Evolutionary conservation across 2,888 invertebrate species (phyloP).

Genomic region (Ametastegia equiseti): DNA sequence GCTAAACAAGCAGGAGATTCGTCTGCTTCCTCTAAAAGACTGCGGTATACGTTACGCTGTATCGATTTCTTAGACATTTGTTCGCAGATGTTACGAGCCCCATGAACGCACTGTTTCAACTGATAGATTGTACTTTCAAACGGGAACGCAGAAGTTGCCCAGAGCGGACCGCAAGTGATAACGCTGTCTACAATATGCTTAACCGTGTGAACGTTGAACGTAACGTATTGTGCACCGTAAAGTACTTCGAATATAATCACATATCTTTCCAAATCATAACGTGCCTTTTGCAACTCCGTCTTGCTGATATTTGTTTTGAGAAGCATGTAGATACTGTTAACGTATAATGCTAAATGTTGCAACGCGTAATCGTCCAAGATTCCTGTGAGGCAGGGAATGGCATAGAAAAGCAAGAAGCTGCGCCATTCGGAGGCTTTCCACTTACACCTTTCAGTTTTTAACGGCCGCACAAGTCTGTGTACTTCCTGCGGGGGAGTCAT

Average conservation of each 20-base stretch:
- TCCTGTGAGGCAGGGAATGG: constrained; percentile 34
- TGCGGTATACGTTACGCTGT: constrained; percentile 2
- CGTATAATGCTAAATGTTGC: constrained; percentile 14
- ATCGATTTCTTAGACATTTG: constrained; percentile 10
- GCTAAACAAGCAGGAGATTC: neutral
- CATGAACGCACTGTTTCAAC: constrained; percentile 26
- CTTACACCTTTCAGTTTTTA: constrained; percentile 25
- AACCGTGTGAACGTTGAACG: constrained; percentile 25
- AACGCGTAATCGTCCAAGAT: constrained; percentile 23
- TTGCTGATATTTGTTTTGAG: constrained; percentile 28
- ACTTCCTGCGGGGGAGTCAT: constrained; percentile 37
- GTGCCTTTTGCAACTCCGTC: neutral
- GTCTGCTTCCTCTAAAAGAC: neutral
- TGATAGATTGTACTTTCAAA: neutral
- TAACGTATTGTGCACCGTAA: constrained; percentile 9
- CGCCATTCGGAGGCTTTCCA: too few relatives aligned
- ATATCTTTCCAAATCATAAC: neutral
- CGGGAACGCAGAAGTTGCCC: constrained; percentile 9
- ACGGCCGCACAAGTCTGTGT: constrained; percentile 36
- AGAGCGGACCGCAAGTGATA: neutral
- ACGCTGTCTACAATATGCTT: constrained; percentile 3
- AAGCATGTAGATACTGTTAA: constrained; percentile 14
- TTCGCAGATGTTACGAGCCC: constrained; percentile 1
- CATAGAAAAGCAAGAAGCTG: constrained; percentile 26
- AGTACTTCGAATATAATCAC: constrained; percentile 20